A percentile compares a stretch with the other conserved stretches of the same genome.
These are phyloP conservation scores for Melanchra persicariae DNA, from an alignment of 2,888 invertebrate genomes.

Conservation along the genomic window DNA sequence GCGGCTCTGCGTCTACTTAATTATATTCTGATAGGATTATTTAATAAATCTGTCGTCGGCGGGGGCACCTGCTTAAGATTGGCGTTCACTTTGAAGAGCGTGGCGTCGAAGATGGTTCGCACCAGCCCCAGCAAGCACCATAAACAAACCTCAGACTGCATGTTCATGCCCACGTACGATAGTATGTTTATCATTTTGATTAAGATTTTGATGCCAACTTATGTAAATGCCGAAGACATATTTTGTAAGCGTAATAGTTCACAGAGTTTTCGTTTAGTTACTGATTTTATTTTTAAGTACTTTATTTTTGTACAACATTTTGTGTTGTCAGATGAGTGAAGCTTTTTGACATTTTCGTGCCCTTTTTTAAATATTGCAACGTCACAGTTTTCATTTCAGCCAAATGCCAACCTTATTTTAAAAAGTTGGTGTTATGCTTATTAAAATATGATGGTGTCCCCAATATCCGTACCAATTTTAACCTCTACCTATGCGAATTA, in stretches of 20 bases:
- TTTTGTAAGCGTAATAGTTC: constrained; percentile 28
- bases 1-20: constrained; percentile 35
- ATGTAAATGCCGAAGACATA: constrained; percentile 45
- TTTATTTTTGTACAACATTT: constrained; percentile 38
- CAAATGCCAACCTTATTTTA: constrained; percentile 33
- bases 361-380: background rate
- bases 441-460: too few species aligned
- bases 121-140: constrained; percentile 89
- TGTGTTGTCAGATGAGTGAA: constrained; percentile 34
- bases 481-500: too few species aligned
- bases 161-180: constrained; percentile 86
- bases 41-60: constrained; percentile 61
- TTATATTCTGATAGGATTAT: constrained; percentile 45
- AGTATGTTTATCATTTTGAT: constrained; percentile 82
- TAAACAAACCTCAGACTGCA: constrained; percentile 88
- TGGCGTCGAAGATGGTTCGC: constrained; percentile 89
- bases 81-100: constrained; percentile 89
- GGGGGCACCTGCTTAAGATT: constrained; percentile 87
- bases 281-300: constrained; percentile 38
- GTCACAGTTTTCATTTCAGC: constrained; percentile 10
- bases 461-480: too few species aligned
- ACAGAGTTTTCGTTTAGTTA: constrained; percentile 1
- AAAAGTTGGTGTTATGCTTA: too few species aligned
- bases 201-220: constrained; percentile 30
- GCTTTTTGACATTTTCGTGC: constrained; percentile 18